These are phyloP conservation scores for Chrysolina americana DNA, from an alignment of 2,888 invertebrate genomes.

Conservation along the genomic window DNA sequence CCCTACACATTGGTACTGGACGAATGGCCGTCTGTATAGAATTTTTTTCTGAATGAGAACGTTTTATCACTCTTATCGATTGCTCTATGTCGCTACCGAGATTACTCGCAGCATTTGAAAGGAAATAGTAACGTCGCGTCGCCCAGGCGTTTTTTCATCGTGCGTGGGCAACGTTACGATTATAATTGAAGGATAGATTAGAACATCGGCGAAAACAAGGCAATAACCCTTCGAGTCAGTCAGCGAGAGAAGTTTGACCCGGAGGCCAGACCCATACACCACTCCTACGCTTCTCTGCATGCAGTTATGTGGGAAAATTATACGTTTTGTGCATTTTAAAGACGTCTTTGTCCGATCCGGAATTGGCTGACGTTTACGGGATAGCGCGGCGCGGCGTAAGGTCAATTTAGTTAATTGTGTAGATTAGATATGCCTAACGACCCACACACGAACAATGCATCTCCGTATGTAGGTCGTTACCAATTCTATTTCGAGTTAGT, in stretches of 20 bases:
- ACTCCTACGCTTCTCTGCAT: conserved; percentile 11
- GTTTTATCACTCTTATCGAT: too few relatives aligned
- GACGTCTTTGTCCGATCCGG: conserved; percentile 15
- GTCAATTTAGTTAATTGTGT: conserved; percentile 17
- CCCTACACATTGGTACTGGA: too few relatives aligned
- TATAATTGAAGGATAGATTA: conserved; percentile 11
- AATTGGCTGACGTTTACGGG: conserved; percentile 14
- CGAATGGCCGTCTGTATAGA: too few relatives aligned
- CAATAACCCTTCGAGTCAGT: conserved; percentile 9
- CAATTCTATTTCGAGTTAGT: neutral
- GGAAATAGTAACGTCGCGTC: neutral
- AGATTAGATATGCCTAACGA: conserved; percentile 6
- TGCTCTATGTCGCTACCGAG: neutral
- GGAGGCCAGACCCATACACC: conserved; percentile 4
- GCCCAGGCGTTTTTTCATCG: neutral
- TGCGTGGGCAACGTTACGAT: conserved; percentile 2
- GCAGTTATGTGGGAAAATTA: conserved; percentile 19
- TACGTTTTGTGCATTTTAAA: conserved; percentile 23
- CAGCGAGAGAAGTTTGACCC: conserved; percentile 5
- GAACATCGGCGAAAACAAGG: conserved; percentile 15
- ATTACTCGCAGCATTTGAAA: neutral
- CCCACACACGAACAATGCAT: neutral
- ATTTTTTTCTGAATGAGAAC: too few relatives aligned
- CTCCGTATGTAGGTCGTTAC: neutral
- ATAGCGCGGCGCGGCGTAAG: neutral